Evolutionary conservation across 2,888 invertebrate genomes (phyloP).

Genomic region (Pyralis farinalis): DNA sequence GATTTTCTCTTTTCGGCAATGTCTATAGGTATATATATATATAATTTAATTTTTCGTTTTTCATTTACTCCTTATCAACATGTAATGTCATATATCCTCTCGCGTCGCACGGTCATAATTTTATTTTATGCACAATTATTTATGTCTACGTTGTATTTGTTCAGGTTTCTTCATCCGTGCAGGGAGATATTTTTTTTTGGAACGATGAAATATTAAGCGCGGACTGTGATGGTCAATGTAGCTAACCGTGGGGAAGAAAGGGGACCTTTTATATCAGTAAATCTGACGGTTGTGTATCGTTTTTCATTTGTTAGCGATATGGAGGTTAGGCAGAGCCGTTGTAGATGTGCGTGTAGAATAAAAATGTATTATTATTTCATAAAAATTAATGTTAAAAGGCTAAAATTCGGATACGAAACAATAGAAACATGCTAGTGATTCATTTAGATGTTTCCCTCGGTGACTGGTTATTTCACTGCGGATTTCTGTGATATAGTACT

Average conservation of each 20-base stretch:
- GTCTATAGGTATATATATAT: no score
- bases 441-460: no score
- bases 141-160: slow-evolving; percentile 15
- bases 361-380: no score
- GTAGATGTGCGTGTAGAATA: no score
- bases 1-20: no score
- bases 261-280: slow-evolving; percentile 27
- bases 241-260: slow-evolving; percentile 36
- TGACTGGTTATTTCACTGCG: no score
- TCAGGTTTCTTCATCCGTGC: slow-evolving; percentile 16
- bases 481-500: no score
- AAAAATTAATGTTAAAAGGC: no score
- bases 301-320: slow-evolving; percentile 18
- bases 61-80: background rate
- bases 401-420: no score
- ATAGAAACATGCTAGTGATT: no score
- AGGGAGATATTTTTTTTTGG: slow-evolving; percentile 19
- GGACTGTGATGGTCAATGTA: slow-evolving; percentile 37
- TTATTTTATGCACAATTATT: background rate
- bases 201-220: slow-evolving; percentile 23
- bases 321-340: background rate
- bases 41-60: background rate
- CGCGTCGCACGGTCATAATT: slow-evolving; percentile 1
- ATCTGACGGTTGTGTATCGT: slow-evolving; percentile 33
- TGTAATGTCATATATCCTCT: background rate